Base-by-base conservation (phyloP, 2,888 invertebrate genomes). In the Melinaea marsaeus region DNA sequence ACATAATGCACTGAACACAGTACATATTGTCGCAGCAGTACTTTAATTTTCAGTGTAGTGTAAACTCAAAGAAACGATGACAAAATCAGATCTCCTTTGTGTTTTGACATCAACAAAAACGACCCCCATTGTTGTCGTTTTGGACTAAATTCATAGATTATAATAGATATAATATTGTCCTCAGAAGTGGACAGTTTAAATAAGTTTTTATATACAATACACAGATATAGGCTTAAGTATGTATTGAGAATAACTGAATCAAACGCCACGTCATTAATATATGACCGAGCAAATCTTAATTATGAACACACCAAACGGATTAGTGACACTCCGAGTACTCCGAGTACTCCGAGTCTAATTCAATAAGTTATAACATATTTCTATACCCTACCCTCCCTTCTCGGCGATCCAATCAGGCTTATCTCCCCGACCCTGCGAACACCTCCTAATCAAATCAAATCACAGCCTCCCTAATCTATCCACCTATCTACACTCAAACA, bases 361-460 rank as follows among this genome's bases (percentile, higher is more conserved):
- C 89, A 90, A 90, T 90, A 87, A 89, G 80, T 90, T 90, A 88
- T 88, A 90, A 90, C 90, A 90, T 90, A 90, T 90, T 90, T 90
- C 86, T 86, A 88, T 87, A 85, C 84, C 79, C 67, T 61, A 77
- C 76, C 75, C 78, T 75, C 74, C 80, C 55, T 67, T 66, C 75
- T 79, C 75, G 71, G 79, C 85, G 88, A 88, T 88, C 88, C 89
- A 88, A 90, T 90, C 90, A 86, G 78, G 78, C 81, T 88, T 89
- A 90, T 90, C 90, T 88, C 82, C 85, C 85, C 85, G 77, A 77
- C 83, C 86, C 84, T 76, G 80, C 88, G 78, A 88, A 90, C 90
- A 90, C 90, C 90, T 89, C 86, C 89, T 89, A 90, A 90, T 90
- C 90, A 89, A 90, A 90, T 90, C 89, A 89, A 90, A 90, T 90